A percentile compares a stretch with the other conserved stretches of the same genome.
phyloP scores from a whole-genome alignment of 2,888 invertebrate genomes.

The Polymixis lichenea region DNA sequence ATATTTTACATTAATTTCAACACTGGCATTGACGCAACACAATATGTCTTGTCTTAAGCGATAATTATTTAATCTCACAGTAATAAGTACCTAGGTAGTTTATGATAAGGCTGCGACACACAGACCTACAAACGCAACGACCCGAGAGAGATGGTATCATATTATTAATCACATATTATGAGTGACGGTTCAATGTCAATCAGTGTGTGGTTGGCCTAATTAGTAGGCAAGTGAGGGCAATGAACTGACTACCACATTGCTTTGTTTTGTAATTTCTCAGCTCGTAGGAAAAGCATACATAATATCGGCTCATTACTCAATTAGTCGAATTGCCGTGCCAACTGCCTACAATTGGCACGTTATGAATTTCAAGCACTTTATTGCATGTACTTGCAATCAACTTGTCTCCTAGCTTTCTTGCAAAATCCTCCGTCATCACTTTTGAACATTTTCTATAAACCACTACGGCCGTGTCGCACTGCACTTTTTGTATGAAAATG shows the following conservation, averaged over 20 bases:
- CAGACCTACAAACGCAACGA: slow-evolving; percentile 26
- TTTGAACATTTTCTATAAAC: neutral
- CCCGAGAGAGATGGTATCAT: slow-evolving; percentile 43
- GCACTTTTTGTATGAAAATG: neutral
- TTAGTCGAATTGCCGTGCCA: too few species aligned
- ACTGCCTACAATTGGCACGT: too few species aligned
- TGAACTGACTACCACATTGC: slow-evolving; percentile 1
- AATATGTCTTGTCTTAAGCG: slow-evolving; percentile 23
- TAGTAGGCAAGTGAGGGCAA: slow-evolving; percentile 3
- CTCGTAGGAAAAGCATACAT: neutral
- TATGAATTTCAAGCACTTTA: too few species aligned
- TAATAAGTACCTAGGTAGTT: slow-evolving; percentile 15
- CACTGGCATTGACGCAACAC: slow-evolving; percentile 9
- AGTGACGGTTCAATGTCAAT: slow-evolving; percentile 10
- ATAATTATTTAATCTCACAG: slow-evolving; percentile 38
- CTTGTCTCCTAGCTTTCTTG: too few species aligned
- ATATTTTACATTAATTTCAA: slow-evolving; percentile 10
- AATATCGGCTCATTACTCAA: too few species aligned
- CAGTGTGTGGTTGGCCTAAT: neutral
- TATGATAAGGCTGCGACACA: slow-evolving; percentile 41
- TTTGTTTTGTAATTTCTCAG: neutral
- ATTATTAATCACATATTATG: slow-evolving; percentile 11
- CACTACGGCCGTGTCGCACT: neutral
- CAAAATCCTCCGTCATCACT: neutral
- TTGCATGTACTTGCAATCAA: too few species aligned